Evolutionary conservation across 2,888 invertebrate genomes (phyloP).

Genomic region (Xanthorhoe designata): DNA sequence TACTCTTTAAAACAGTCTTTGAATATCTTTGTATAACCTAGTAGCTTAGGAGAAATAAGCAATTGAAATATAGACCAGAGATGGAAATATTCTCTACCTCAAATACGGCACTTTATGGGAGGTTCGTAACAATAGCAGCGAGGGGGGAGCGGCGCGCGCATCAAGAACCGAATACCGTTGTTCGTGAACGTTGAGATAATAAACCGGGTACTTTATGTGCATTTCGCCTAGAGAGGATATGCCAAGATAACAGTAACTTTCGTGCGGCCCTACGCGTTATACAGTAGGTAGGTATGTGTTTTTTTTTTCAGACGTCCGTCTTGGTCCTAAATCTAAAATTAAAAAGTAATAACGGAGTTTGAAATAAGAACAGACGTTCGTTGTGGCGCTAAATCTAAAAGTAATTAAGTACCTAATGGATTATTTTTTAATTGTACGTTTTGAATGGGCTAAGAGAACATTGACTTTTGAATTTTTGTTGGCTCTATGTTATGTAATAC

Average conservation of each 20-base stretch:
- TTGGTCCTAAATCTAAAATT: slow-evolving; percentile 66
- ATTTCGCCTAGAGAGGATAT: slow-evolving; percentile 85
- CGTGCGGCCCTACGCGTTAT: slow-evolving; percentile 76
- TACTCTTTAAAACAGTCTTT: slow-evolving; percentile 54
- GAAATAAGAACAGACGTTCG: slow-evolving; percentile 19
- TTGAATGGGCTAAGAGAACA: not conserved
- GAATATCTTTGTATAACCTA: slow-evolving; percentile 17
- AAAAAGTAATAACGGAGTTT: slow-evolving; percentile 41
- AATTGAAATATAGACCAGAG: slow-evolving; percentile 72
- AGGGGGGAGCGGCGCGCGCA: slow-evolving; percentile 81
- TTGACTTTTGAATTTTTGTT: not conserved
- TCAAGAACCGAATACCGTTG: slow-evolving; percentile 72
- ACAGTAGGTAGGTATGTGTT: slow-evolving; percentile 72
- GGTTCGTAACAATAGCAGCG: slow-evolving; percentile 85
- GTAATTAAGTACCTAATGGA: slow-evolving; percentile 18
- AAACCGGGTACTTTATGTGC: slow-evolving; percentile 77
- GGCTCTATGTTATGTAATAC: not conserved
- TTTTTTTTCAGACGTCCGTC: slow-evolving; percentile 67
- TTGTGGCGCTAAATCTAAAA: slow-evolving; percentile 20
- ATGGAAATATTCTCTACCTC: slow-evolving; percentile 73
- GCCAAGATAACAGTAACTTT: slow-evolving; percentile 87
- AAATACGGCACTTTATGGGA: slow-evolving; percentile 73
- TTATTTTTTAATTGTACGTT: slow-evolving; percentile 4
- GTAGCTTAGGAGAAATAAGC: slow-evolving; percentile 53
- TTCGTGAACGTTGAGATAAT: slow-evolving; percentile 70